These are phyloP conservation scores for Drosophila lacicola DNA, from an alignment of 2,888 invertebrate species.

Conservation along the genomic window DNA sequence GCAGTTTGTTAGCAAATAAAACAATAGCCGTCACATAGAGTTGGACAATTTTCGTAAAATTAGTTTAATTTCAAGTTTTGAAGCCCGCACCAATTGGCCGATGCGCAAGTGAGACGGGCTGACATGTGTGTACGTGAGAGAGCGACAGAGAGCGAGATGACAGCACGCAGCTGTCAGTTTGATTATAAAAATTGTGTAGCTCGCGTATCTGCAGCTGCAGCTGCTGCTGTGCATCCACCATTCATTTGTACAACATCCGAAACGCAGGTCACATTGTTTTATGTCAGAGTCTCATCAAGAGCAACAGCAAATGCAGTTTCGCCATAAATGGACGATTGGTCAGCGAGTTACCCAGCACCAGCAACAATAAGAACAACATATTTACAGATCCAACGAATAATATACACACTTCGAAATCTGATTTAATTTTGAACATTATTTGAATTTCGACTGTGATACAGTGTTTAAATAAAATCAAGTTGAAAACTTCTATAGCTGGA, in stretches of 20 bases:
- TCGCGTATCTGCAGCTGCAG: background rate
- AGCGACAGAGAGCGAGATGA: background rate
- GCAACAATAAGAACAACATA: slow-evolving; percentile 32
- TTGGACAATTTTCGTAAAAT: slow-evolving; percentile 73
- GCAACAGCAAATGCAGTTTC: slow-evolving; percentile 42
- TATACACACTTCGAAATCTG: slow-evolving; percentile 23
- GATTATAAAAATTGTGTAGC: slow-evolving; percentile 56
- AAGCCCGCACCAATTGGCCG: slow-evolving; percentile 7
- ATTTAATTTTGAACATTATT: background rate
- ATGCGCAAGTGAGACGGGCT: slow-evolving; percentile 13
- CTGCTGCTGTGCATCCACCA: slow-evolving; percentile 11
- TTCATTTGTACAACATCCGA: slow-evolving; percentile 64
- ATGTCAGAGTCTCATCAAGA: slow-evolving; percentile 75
- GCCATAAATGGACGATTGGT: slow-evolving; percentile 36
- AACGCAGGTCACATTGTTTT: slow-evolving; percentile 71
- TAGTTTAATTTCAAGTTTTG: slow-evolving; percentile 78
- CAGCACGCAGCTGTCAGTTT: slow-evolving; percentile 50
- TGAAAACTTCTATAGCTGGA: background rate
- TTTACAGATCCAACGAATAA: slow-evolving; percentile 4
- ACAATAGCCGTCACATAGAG: slow-evolving; percentile 52
- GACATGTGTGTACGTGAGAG: background rate
- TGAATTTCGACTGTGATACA: background rate
- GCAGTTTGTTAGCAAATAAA: slow-evolving; percentile 65
- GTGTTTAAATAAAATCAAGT: background rate
- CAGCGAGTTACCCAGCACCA: slow-evolving; percentile 27